A percentile compares a stretch with the other conserved stretches of the same genome.
Evolutionary conservation across 2,888 invertebrate species (phyloP).

Genomic region (Polia nebulosa): DNA sequence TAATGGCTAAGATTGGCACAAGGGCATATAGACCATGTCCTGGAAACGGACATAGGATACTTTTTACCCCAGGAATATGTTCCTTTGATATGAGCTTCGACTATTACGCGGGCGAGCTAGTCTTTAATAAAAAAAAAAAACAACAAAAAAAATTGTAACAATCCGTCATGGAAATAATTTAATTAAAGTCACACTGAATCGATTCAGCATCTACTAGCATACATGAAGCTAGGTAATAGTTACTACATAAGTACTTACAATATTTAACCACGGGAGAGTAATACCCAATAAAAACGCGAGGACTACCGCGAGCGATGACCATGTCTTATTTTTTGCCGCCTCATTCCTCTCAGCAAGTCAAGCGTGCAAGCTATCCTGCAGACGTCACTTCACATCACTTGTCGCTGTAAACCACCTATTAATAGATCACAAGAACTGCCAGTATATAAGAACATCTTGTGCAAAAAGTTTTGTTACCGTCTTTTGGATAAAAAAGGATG

Average conservation of each 20-base stretch:
- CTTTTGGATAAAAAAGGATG: not conserved
- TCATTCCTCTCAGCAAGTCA: constrained; percentile 58
- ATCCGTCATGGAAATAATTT: not conserved
- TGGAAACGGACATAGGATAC: too few species aligned
- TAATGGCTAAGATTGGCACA: too few species aligned
- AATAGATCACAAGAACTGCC: constrained; percentile 45
- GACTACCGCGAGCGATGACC: constrained; percentile 49
- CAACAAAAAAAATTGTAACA: not conserved
- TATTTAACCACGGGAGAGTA: constrained; percentile 8
- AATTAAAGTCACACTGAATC: not conserved
- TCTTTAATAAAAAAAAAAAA: not conserved
- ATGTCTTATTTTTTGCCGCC: constrained; percentile 58
- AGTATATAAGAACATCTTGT: constrained; percentile 9
- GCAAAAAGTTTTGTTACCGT: constrained; percentile 13
- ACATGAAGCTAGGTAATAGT: too few species aligned
- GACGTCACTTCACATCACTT: constrained; percentile 33
- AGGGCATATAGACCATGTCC: too few species aligned
- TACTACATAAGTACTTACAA: not conserved
- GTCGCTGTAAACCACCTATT: constrained; percentile 33
- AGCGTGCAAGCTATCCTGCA: constrained; percentile 56
- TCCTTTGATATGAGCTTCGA: too few species aligned
- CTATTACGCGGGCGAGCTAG: too few species aligned
- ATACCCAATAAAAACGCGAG: constrained; percentile 50
- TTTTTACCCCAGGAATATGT: too few species aligned
- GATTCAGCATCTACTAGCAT: too few species aligned